A percentile compares a stretch with the other conserved stretches of the same genome.
Evolutionary conservation across 2,113 vertebrate genomes (phyloP).

Genomic region (Pseudorhombus dupliciocellatus): DNA sequence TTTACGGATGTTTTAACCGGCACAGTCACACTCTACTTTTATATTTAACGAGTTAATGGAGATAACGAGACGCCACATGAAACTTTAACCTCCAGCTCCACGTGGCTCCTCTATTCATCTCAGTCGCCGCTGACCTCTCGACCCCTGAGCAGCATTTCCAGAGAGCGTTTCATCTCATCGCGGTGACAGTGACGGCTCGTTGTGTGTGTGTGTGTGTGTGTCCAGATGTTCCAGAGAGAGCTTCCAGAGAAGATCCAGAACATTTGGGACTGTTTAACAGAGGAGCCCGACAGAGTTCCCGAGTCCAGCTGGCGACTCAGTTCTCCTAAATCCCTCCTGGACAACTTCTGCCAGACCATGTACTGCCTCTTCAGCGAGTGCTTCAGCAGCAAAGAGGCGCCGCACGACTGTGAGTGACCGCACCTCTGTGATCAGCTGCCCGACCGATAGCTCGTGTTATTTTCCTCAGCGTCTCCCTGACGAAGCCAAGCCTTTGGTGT

Average conservation of each 20-base stretch:
- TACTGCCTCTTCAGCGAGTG: constrained; percentile 79
- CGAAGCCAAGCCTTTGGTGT: too few species aligned
- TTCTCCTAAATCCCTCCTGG: constrained; percentile 79
- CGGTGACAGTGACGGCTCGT: not conserved
- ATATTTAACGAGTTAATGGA: too few species aligned
- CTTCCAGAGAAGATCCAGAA: constrained; percentile 68
- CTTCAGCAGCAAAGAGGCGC: constrained; percentile 54
- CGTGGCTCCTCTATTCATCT: too few species aligned
- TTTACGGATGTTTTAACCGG: not conserved
- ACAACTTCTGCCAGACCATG: constrained; percentile 81
- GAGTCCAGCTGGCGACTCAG: constrained; percentile 66
- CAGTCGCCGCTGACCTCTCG: not conserved
- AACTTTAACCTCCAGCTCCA: not conserved
- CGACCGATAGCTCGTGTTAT: too few species aligned
- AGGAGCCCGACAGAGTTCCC: constrained; percentile 50
- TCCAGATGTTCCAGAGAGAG: constrained; percentile 69
- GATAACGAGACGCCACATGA: too few species aligned
- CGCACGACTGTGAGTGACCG: constrained; percentile 79
- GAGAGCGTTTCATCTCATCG: not conserved
- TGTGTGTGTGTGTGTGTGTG: too few species aligned
- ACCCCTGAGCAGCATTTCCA: not conserved
- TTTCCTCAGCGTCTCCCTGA: too few species aligned
- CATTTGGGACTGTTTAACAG: constrained; percentile 71
- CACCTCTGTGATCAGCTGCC: too few species aligned
- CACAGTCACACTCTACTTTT: not conserved